Evolutionary conservation across 2,113 vertebrate species (phyloP).

Genomic region (Cryptotis parvus): DNA sequence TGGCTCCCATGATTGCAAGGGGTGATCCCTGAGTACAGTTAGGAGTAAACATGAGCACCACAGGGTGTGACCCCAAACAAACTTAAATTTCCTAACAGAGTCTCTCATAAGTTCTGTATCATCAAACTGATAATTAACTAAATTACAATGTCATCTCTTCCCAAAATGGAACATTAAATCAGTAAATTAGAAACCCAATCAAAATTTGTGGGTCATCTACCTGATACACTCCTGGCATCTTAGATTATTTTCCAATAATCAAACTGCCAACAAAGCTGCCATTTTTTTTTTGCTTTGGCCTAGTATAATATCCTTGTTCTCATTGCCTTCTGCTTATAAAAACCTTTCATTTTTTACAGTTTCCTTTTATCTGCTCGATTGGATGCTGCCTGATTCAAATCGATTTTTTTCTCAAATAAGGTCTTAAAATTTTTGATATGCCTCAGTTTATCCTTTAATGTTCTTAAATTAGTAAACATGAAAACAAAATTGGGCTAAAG

Average conservation of each 20-base stretch:
- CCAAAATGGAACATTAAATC: not conserved
- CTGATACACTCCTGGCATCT: not conserved
- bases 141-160: not conserved
- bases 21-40: too few relatives aligned
- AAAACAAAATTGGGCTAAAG: slow-evolving; percentile 3
- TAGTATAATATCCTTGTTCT: not conserved
- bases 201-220: not conserved
- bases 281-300: too few relatives aligned
- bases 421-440: not conserved
- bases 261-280: not conserved
- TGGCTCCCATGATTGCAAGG: too few relatives aligned
- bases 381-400: not conserved
- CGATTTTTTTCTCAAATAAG: not conserved
- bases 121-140: not conserved
- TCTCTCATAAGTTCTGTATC: not conserved
- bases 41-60: too few relatives aligned
- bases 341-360: not conserved
- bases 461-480: not conserved
- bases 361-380: not conserved
- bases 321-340: not conserved
- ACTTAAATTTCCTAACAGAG: not conserved
- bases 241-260: not conserved
- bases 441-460: not conserved
- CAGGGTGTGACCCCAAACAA: too few relatives aligned
- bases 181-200: not conserved